Evolutionary conservation across 2,113 vertebrate species (phyloP).

Genomic region (Tragelaphus scriptus): DNA sequence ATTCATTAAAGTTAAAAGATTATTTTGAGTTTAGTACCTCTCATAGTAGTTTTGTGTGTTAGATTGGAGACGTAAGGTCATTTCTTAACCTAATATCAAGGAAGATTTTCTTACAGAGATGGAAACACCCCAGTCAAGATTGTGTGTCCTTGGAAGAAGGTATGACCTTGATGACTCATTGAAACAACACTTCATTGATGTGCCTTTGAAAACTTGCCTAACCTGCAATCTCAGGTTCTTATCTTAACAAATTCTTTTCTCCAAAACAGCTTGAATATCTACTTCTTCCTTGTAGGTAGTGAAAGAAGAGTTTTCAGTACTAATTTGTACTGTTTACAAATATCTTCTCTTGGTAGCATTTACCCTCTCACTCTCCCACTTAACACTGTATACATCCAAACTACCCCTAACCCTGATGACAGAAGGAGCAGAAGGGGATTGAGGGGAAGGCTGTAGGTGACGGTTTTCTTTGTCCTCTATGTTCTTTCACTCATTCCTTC

Average conservation of each 20-base stretch:
- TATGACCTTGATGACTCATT: constrained; percentile 2
- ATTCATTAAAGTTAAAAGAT: background rate
- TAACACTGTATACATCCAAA: background rate
- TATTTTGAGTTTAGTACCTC: background rate
- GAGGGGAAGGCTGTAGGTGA: background rate
- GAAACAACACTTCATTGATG: background rate
- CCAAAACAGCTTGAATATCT: background rate
- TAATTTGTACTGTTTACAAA: background rate
- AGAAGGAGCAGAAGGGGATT: no score
- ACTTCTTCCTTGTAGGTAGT: background rate
- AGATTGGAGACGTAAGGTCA: background rate
- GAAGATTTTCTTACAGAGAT: constrained; percentile 25
- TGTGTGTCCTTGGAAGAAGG: background rate
- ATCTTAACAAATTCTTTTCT: background rate
- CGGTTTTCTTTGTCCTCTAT: background rate
- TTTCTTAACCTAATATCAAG: background rate
- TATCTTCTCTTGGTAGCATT: background rate
- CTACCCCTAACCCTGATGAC: no score
- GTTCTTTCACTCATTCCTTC: background rate
- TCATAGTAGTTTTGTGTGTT: background rate
- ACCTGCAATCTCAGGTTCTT: background rate
- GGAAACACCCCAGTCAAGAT: background rate
- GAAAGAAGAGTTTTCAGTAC: background rate
- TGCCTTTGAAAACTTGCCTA: background rate
- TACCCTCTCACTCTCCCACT: background rate